Evolutionary conservation across 2,797 vertebrate species (phyloP).

Genomic region (Micropoecilia bifurca): DNA sequence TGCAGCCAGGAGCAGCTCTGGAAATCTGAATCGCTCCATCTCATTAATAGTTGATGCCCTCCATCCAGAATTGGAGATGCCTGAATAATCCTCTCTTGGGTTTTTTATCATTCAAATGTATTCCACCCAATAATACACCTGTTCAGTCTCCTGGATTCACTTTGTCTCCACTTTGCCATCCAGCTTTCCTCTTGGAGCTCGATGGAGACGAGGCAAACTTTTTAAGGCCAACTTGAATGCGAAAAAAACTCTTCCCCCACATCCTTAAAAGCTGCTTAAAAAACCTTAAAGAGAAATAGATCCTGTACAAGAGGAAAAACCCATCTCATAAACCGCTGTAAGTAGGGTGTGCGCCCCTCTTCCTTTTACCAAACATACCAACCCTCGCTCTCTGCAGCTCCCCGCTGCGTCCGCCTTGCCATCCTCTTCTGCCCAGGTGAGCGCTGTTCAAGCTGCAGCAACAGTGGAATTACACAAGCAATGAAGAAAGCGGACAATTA

Average conservation of each 20-base stretch:
- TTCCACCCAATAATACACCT: constrained; percentile 75
- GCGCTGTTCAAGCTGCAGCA: constrained; percentile 75
- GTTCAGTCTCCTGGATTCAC: constrained; percentile 64
- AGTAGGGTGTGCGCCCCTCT: constrained; percentile 44
- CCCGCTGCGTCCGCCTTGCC: constrained; percentile 53
- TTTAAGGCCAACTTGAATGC: constrained; percentile 26
- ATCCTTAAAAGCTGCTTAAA: constrained; percentile 19
- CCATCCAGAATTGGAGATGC: constrained; percentile 66
- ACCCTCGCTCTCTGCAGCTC: constrained; percentile 47
- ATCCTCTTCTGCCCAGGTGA: constrained; percentile 80
- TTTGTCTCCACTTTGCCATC: constrained; percentile 42
- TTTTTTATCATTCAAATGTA: constrained; percentile 81
- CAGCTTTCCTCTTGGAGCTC: constrained; percentile 33
- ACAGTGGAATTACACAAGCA: constrained; percentile 81
- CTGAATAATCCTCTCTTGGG: constrained; percentile 76
- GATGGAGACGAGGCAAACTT: constrained; percentile 24
- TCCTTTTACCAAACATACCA: constrained; percentile 54
- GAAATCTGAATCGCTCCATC: constrained; percentile 76
- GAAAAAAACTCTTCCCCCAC: constrained; percentile 10
- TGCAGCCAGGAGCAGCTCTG: constrained; percentile 64
- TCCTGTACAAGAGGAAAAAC: constrained; percentile 44
- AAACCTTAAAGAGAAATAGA: constrained; percentile 38
- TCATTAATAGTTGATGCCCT: constrained; percentile 80
- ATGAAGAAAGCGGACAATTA: constrained; percentile 86
- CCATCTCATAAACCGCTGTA: constrained; percentile 55